Percentiles rank a stretch among this genome's conserved stretches.
Evolutionary conservation across 2,797 vertebrate genomes (phyloP).

Genomic region (Helicolenus hilgendorfi): DNA sequence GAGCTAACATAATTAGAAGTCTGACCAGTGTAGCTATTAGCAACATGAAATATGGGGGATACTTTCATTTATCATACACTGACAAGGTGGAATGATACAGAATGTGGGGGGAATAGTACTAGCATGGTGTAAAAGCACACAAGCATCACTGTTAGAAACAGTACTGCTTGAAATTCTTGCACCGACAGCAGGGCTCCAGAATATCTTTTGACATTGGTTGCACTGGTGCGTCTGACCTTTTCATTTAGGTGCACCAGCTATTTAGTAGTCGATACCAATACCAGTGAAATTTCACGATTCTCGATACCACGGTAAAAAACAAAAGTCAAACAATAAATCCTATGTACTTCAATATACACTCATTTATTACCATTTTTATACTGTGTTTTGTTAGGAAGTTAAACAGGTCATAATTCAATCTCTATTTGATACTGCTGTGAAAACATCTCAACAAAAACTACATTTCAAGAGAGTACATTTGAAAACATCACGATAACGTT

Average conservation of each 20-base stretch:
- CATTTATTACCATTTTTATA: not conserved
- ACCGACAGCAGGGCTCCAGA: not conserved
- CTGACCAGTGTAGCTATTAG: slow-evolving; percentile 42
- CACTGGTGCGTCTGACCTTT: not conserved
- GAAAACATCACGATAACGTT: not conserved
- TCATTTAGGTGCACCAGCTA: not conserved
- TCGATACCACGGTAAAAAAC: not conserved
- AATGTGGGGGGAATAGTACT: not conserved
- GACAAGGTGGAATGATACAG: slow-evolving; percentile 34
- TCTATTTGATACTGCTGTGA: not conserved
- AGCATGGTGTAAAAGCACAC: slow-evolving; percentile 2
- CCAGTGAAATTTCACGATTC: not conserved
- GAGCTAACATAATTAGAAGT: slow-evolving; percentile 59
- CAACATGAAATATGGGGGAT: slow-evolving; percentile 25
- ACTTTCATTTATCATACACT: slow-evolving; percentile 49
- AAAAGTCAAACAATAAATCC: not conserved
- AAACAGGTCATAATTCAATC: not conserved
- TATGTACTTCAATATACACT: not conserved
- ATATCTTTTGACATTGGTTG: not conserved
- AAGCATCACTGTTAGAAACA: slow-evolving; percentile 23
- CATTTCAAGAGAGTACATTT: not conserved
- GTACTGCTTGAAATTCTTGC: not conserved
- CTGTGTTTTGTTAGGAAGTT: not conserved
- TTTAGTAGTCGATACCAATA: not conserved
- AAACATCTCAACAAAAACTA: too few species aligned